A percentile compares a stretch with the other conserved stretches of the same genome.
phyloP scores from a whole-genome alignment of 35 echinoderm and acorn worm genomes.

The Patiria miniata region DNA sequence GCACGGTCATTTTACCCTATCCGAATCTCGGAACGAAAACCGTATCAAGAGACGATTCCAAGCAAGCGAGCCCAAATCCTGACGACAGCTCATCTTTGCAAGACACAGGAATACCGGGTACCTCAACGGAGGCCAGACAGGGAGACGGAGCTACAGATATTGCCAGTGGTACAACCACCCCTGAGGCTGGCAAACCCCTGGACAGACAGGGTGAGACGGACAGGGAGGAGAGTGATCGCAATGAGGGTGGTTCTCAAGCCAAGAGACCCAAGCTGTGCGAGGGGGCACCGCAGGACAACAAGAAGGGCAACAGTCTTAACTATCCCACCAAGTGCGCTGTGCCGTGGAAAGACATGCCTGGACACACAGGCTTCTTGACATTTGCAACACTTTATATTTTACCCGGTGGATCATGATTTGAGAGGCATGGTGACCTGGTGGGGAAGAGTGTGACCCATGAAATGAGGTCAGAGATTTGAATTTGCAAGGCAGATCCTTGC shows the following conservation, averaged over 20 bases:
- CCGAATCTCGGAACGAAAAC: conserved; percentile 61
- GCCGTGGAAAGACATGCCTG: conserved; percentile 63
- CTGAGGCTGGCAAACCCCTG: background rate
- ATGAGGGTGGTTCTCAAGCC: background rate
- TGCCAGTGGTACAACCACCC: background rate
- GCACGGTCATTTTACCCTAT: conserved; percentile 53
- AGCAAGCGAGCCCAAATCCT: background rate
- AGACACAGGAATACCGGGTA: background rate
- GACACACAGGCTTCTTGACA: conserved; percentile 90
- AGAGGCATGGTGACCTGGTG: background rate
- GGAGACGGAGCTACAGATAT: conserved; percentile 18
- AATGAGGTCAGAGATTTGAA: too few relatives aligned
- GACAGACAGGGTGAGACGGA: conserved; percentile 4
- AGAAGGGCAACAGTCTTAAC: background rate
- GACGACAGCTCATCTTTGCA: background rate
- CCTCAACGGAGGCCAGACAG: background rate
- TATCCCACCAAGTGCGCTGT: conserved; percentile 54
- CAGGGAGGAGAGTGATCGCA: background rate
- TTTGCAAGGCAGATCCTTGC: too few relatives aligned
- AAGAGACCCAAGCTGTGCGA: conserved; percentile 21
- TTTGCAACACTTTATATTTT: conserved; percentile 77
- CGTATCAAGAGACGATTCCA: background rate
- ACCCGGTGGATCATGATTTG: background rate
- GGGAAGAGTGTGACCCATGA: too few relatives aligned
- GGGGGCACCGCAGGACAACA: background rate